Evolutionary conservation across 1,140 invertebrate genomes (phyloP).

Genomic region (Acromyrmex echinatior): DNA sequence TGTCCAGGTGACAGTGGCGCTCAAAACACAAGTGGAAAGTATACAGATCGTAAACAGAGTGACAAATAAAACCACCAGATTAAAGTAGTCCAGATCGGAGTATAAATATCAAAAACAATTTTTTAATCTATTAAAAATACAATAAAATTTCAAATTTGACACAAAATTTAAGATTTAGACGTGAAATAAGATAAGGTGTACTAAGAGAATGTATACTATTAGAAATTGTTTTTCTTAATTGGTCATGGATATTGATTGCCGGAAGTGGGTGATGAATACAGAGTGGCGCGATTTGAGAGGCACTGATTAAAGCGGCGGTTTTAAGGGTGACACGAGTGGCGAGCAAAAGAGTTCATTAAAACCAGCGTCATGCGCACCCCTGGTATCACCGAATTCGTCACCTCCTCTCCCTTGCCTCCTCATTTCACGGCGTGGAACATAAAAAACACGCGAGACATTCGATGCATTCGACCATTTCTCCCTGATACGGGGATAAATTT

Average conservation of each 20-base stretch:
- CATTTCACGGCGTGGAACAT: constrained; percentile 1
- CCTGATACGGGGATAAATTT: neutral
- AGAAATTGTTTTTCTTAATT: neutral
- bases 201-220: neutral
- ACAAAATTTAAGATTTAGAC: neutral
- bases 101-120: neutral
- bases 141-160: neutral
- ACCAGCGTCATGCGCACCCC: constrained; percentile 79
- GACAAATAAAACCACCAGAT: neutral
- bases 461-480: constrained; percentile 39
- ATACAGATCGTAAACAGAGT: neutral
- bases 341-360: constrained; percentile 84
- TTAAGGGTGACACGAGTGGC: constrained; percentile 81
- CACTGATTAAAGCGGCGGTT: constrained; percentile 79
- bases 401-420: neutral
- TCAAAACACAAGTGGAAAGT: constrained; percentile 53
- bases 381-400: constrained; percentile 61
- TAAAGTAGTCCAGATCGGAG: neutral
- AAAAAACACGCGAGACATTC: constrained; percentile 72
- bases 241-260: constrained; percentile 70
- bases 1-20: constrained; percentile 81
- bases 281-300: constrained; percentile 71
- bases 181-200: neutral
- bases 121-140: neutral
- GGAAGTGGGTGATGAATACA: neutral